Base-by-base conservation (phyloP, 2,888 invertebrate species). In the Beris chalybata region DNA sequence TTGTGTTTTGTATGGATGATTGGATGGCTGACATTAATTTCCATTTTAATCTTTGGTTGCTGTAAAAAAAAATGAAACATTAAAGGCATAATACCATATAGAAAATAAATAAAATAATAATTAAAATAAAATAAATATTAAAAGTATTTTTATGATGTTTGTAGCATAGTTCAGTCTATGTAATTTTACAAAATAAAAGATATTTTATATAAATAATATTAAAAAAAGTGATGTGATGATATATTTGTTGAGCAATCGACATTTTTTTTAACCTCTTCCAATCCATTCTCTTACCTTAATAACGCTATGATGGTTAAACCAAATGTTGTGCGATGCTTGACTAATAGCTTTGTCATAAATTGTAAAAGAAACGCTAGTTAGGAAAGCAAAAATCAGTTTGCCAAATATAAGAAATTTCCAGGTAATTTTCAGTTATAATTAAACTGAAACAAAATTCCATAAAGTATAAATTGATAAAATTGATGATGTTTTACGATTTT, bases 81-180 rank as follows among this genome's bases (percentile, higher is more conserved):
- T 58, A 48, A 64, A 53, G 54, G 30, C n/a, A 29, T 47, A 56
- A 31, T 56, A 64, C 32, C 4, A 56, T 48, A 31, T 48, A 64
- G 29, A 55, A 44, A 47, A 55, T 63, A 30, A 63, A 59, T 9
- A 30, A 44, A 58, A 64, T 66, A 57, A 61, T 55, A 47, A 56
- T 65, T 57, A 61, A 53, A 55, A 45, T 54, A 58, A 58, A 67
- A 64, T 53, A 13, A 64, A 22, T 22, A 22, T 22, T 22, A 22
- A 67, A 63, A 69, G 65, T 69, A 69, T 69, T 69, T 69, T 69
- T 69, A 69, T 65, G 69, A 69, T 65, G 65, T 69, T 69, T 69
- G 69, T 69, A 69, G 67, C 56, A 67, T 61, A 69, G 69, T 48
- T 64, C 63, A 45, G 47, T 47, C 64, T 65, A 69, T 69, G 69